These are phyloP conservation scores for Empis stercorea DNA, from an alignment of 2,888 invertebrate species.

Conservation along the genomic window DNA sequence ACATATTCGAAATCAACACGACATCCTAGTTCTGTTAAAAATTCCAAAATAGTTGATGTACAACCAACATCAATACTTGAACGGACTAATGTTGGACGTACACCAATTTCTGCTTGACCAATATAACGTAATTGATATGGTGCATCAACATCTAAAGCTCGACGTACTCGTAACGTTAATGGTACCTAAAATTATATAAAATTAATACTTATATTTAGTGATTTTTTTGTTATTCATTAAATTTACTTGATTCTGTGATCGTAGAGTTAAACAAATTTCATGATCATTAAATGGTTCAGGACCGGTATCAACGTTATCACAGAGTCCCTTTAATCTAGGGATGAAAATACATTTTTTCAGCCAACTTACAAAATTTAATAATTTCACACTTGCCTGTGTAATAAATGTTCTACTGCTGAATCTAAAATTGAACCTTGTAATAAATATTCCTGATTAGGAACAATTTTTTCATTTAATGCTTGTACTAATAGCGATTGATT, in stretches of 20 bases:
- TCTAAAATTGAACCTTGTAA: slow-evolving; percentile 90
- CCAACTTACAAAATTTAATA: neutral
- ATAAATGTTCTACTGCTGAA: slow-evolving; percentile 75
- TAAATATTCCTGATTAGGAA: slow-evolving; percentile 87
- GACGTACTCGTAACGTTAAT: slow-evolving; percentile 65
- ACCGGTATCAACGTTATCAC: slow-evolving; percentile 83
- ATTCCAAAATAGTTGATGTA: slow-evolving; percentile 79
- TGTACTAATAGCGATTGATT: slow-evolving; percentile 46
- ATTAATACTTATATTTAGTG: neutral
- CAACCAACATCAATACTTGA: slow-evolving; percentile 89
- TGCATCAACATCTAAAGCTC: slow-evolving; percentile 57
- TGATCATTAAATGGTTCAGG: slow-evolving; percentile 89
- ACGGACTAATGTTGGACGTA: slow-evolving; percentile 76
- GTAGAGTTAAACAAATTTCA: slow-evolving; percentile 76
- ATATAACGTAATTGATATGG: slow-evolving; percentile 79
- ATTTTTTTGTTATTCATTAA: neutral
- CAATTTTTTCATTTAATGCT: slow-evolving; percentile 70
- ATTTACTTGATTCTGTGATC: slow-evolving; percentile 45
- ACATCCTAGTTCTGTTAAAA: slow-evolving; percentile 83
- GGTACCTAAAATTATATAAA: slow-evolving; percentile 37
- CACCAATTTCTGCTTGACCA: slow-evolving; percentile 80
- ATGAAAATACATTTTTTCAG: too few relatives aligned
- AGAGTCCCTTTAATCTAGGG: slow-evolving; percentile 64
- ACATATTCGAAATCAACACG: slow-evolving; percentile 88
- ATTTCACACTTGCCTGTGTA: slow-evolving; percentile 47